These are phyloP conservation scores for Ctenodactylus gundi DNA, from an alignment of 2,113 vertebrate genomes.

Conservation along the genomic window DNA sequence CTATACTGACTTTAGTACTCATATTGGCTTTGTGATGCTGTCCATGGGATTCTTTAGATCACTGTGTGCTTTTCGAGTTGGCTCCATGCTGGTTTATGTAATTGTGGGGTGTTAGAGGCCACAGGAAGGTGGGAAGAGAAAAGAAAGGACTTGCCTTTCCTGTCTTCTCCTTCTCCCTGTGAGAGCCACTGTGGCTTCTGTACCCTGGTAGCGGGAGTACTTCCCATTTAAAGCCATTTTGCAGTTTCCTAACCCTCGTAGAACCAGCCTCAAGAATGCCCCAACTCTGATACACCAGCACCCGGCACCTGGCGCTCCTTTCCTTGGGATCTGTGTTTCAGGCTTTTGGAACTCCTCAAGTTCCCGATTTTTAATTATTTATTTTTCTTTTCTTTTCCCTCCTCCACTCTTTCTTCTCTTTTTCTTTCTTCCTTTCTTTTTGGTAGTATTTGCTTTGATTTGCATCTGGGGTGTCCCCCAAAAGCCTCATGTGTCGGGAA, in stretches of 20 bases:
- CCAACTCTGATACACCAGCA: background rate
- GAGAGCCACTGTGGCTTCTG: too few species aligned
- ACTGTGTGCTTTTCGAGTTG: background rate
- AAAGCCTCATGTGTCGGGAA: too few species aligned
- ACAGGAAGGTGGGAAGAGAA: background rate
- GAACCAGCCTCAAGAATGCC: rapidly evolving
- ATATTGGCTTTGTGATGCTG: background rate
- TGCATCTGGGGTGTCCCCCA: too few species aligned
- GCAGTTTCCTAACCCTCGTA: background rate
- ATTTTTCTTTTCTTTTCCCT: background rate
- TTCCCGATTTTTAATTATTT: background rate
- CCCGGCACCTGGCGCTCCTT: background rate
- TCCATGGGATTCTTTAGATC: background rate
- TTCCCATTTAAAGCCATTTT: background rate
- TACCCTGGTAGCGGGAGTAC: background rate
- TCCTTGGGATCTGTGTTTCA: background rate
- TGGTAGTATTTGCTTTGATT: too few species aligned
- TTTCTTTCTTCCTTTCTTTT: too few species aligned
- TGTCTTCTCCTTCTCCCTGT: background rate
- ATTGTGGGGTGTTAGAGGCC: background rate
- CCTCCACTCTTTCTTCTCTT: too few species aligned
- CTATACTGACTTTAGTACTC: background rate
- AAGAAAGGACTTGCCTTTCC: background rate
- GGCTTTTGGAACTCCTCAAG: background rate
- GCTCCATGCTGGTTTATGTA: background rate